phyloP scores from a whole-genome alignment of 2,797 vertebrate species.

The Otus scops region DNA sequence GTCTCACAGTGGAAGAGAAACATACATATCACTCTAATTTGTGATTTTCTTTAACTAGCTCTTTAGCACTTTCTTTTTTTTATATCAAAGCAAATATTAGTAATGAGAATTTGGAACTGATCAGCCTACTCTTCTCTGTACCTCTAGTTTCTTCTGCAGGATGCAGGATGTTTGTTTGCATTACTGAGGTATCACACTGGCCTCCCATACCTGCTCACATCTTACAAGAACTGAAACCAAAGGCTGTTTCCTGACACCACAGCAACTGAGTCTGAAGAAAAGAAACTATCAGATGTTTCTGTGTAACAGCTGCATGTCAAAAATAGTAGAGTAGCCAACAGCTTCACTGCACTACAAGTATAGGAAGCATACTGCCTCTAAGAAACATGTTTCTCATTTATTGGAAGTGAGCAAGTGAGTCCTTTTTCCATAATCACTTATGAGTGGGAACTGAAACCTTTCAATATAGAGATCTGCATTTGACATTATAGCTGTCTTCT shows the following conservation, averaged over 20 bases:
- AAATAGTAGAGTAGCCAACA: constrained; percentile 57
- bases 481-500: not conserved
- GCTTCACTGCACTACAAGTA: not conserved
- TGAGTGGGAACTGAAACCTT: not conserved
- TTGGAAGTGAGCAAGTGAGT: not conserved
- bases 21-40: not conserved
- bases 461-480: not conserved
- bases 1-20: not conserved
- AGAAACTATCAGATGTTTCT: constrained; percentile 74
- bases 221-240: constrained; percentile 60
- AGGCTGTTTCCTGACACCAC: constrained; percentile 25
- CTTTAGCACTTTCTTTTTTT: not conserved
- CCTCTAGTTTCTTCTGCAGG: not conserved
- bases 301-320: constrained; percentile 63
- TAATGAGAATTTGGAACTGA: not conserved
- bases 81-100: not conserved
- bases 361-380: not conserved
- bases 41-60: not conserved
- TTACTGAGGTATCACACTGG: not conserved
- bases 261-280: constrained; percentile 34
- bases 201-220: constrained; percentile 27
- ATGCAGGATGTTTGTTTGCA: not conserved
- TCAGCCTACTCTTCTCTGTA: not conserved
- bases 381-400: not conserved
- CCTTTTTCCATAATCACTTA: not conserved